Conservation (phyloP, 1,140 invertebrate species). For the Eueides isabella region DNA sequence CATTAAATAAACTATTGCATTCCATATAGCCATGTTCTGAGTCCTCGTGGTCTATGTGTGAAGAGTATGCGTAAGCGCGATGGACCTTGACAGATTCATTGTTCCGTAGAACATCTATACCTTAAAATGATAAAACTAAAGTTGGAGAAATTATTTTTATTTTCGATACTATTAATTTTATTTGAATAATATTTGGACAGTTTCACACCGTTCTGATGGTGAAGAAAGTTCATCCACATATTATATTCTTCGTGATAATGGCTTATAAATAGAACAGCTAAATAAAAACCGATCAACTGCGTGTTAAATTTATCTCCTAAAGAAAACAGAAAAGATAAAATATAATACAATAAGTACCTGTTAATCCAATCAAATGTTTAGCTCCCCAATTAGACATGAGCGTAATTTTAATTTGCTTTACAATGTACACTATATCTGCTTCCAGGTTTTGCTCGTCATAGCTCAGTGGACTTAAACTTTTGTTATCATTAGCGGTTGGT, state of each 20-base stretch:
- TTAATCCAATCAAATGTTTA: slow-evolving; percentile 82
- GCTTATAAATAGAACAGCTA: too few relatives aligned
- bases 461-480: slow-evolving; percentile 49
- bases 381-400: slow-evolving; percentile 85
- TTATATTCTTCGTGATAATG: too few relatives aligned
- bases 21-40: slow-evolving; percentile 48
- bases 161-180: too few relatives aligned
- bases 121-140: slow-evolving; percentile 41
- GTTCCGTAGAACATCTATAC: slow-evolving; percentile 64
- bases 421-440: slow-evolving; percentile 67
- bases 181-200: too few relatives aligned
- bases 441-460: slow-evolving; percentile 43
- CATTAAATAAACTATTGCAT: slow-evolving; percentile 81
- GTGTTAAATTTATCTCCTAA: too few relatives aligned
- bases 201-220: too few relatives aligned
- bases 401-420: slow-evolving; percentile 80
- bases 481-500: slow-evolving; percentile 79
- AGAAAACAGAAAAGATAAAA: too few relatives aligned
- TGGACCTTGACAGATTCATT: slow-evolving; percentile 53
- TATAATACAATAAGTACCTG: slow-evolving; percentile 60
- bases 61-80: slow-evolving; percentile 61
- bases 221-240: too few relatives aligned
- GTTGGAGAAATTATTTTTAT: background rate
- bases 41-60: slow-evolving; percentile 46
- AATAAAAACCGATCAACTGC: too few relatives aligned